Base-by-base conservation (phyloP, 1,140 invertebrate species). In the Zaprionus capensis region DNA sequence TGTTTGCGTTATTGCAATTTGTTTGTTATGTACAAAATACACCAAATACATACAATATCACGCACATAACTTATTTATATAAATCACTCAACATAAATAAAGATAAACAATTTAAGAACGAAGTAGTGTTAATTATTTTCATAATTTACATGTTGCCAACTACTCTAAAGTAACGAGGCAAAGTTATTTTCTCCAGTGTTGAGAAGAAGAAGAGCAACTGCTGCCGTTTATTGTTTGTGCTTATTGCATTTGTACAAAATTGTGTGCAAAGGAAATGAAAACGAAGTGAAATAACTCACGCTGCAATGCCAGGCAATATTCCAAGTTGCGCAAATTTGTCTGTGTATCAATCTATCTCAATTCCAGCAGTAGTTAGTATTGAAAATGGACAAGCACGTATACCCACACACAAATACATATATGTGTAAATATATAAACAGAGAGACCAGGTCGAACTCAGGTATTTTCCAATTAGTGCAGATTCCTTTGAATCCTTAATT, bases 401-500 rank as follows among this genome's bases (percentile, higher is more conserved):
- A 9, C 17, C 2, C 7, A 49, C 46, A 51, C 46, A 24, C 20
- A 51, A 11, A 51, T 1, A 49, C 1, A 51, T 5, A 14, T 11
- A 41, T 6, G 1, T 36, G 5, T 28, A 7, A 1, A 51, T 9
- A 24, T 11, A 51, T 5, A 14, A 20, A 51, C 11, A 51, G 4
- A 1, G 9, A 14, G 28, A n/a, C 12, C 20, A 31, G 5, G n/a
- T 17, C 20, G 41, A 49, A 12, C 4, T 61, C 51, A 64, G 31
- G 24, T 49, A 58, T 51, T 36, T 62, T 63, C 59, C 71, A 74
- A 74, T 74, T 74, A 74, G 66, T 44, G 58, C n/a, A 20, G 31
- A 68, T 28, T 34, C 36, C 61, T 55, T 28, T 26, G 55, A 62
- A 64, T 62, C 67, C 78, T 77, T 74, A 77, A 79, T 78, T 88